These are phyloP conservation scores for Drosophila borealis DNA, from an alignment of 2,888 invertebrate genomes.

Conservation along the genomic window DNA sequence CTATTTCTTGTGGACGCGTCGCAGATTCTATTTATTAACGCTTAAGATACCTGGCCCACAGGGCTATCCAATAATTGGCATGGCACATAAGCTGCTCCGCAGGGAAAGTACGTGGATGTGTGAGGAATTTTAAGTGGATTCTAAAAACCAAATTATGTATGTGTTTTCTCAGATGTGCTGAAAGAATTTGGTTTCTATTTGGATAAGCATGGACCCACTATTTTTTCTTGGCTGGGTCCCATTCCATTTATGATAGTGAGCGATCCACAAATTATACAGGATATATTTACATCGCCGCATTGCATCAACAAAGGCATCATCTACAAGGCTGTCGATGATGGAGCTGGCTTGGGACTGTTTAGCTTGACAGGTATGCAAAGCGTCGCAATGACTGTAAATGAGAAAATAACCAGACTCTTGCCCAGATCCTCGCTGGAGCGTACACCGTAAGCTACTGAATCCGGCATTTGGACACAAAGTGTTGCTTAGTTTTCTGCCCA, in stretches of 20 bases:
- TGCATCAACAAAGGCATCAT: conserved; percentile 81
- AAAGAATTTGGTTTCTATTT: conserved; percentile 54
- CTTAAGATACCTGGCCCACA: conserved; percentile 78
- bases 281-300: conserved; percentile 79
- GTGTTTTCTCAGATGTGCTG: conserved; percentile 64
- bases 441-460: conserved; percentile 81
- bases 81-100: conserved; percentile 69
- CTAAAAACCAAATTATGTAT: not conserved
- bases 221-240: conserved; percentile 83
- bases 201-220: conserved; percentile 65
- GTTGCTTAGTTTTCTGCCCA: conserved; percentile 79
- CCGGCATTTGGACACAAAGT: conserved; percentile 82
- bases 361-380: conserved; percentile 68
- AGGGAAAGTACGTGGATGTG: conserved; percentile 73
- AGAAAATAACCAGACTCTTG: not conserved
- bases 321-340: conserved; percentile 80
- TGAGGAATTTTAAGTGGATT: not conserved
- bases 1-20: conserved; percentile 78
- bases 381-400: not conserved
- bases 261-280: conserved; percentile 78
- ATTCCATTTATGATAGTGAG: conserved; percentile 79
- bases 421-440: conserved; percentile 80
- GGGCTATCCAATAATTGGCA: conserved; percentile 81
- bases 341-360: conserved; percentile 78
- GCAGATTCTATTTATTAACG: conserved; percentile 75